These are phyloP conservation scores for Sprattus sprattus DNA, from an alignment of 2,113 vertebrate species.

Conservation along the genomic window DNA sequence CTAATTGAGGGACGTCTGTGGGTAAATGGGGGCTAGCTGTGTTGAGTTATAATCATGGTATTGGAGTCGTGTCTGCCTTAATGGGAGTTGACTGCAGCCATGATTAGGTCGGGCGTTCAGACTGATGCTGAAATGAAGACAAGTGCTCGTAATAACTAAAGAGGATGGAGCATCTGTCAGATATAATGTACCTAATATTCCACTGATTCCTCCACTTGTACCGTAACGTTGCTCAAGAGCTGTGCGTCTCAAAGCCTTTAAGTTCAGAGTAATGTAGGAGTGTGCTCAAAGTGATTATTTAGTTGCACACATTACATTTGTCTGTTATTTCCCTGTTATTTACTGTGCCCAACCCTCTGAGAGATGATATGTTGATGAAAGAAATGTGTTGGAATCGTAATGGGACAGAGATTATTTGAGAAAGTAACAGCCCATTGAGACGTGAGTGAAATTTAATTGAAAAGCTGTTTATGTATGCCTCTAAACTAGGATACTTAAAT, in stretches of 20 bases:
- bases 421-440: neutral
- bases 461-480: slow-evolving; percentile 29
- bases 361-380: neutral
- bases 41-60: neutral
- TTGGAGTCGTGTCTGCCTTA: neutral
- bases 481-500: slow-evolving; percentile 51
- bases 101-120: neutral
- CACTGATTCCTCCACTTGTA: neutral
- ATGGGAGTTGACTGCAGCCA: neutral
- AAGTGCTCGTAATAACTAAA: neutral
- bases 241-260: neutral
- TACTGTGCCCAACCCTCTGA: neutral
- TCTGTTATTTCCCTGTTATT: neutral
- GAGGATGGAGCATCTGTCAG: neutral
- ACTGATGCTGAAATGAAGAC: neutral
- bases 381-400: neutral
- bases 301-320: neutral
- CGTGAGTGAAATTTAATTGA: slow-evolving; percentile 27
- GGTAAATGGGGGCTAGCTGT: neutral
- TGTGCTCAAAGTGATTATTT: neutral
- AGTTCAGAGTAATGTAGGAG: neutral
- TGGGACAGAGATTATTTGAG: neutral
- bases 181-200: neutral
- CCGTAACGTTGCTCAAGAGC: neutral
- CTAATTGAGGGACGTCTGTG: neutral